Conservation (phyloP, 1,140 invertebrate species). For the Atopsyche davidsoni region DNA sequence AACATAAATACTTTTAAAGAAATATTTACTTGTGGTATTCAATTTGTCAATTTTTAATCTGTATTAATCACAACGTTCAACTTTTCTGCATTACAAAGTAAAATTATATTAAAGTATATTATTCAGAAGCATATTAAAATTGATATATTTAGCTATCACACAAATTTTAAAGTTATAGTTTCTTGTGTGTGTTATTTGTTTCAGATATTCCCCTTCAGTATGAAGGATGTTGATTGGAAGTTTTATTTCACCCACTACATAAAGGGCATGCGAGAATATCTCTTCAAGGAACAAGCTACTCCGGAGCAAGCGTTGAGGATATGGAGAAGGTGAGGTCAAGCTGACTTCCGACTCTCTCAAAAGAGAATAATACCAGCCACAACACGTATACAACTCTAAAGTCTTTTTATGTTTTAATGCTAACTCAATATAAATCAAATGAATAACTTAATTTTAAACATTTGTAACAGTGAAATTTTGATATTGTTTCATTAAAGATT, state of each 20-base stretch:
- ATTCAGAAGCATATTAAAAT: not conserved
- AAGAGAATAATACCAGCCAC: not conserved
- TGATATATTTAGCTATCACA: not conserved
- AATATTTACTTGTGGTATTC: not conserved
- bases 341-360: not conserved
- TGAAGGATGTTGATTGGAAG: constrained; percentile 62
- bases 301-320: constrained; percentile 52
- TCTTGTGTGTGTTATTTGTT: not conserved
- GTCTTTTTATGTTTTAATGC: too few species aligned
- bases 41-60: not conserved
- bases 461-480: too few species aligned
- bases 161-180: not conserved
- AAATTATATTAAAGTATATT: not conserved
- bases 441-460: too few species aligned
- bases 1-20: too few species aligned
- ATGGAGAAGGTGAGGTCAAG: constrained; percentile 50
- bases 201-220: constrained; percentile 61
- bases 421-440: too few species aligned
- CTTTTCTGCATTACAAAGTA: not conserved
- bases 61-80: not conserved
- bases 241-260: constrained; percentile 61
- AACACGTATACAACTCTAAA: too few species aligned
- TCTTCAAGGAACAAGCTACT: constrained; percentile 66
- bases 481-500: not conserved
- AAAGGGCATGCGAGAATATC: constrained; percentile 57